Evolutionary conservation across 2,113 vertebrate genomes (phyloP), one percentile per base, ranked within the genome.

Genomic region (Erythrocercus mccallii): DNA sequence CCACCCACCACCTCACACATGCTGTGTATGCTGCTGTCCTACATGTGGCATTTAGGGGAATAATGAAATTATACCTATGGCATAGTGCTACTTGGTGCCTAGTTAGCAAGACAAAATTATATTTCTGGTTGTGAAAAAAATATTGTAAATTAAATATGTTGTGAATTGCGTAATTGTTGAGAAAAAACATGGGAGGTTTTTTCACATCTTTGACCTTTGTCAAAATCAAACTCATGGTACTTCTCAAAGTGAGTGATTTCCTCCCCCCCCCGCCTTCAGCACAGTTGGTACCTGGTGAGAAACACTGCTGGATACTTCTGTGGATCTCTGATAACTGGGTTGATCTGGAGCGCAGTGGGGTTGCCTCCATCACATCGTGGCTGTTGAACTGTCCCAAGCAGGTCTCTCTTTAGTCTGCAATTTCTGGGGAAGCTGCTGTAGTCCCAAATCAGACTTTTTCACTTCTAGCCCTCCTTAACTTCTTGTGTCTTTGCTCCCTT

Each of bases 391-490:
- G 12, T 77, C 93, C 89, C 61, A 33, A 50, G 69, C 66, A 69
- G 38, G 81, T 42, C 31, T 60, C 30, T 68, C 30, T 64, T 62
- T 22, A 38, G 25, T 20, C 23, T 69, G 92, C 50, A 77, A 16
- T 48, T 94, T 60, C 87, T 40, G 82, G 61, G 45, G 58, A 54
- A 84, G 95, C 83, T 83, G 88, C 86, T 76, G 17, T 12, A 76
- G 90, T 95, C 96, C 90, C 84, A 80, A 58, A 74, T 86, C 83
- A 78, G 93, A 96, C 92, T 95, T 94, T 62, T 92, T 88, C 68
- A 30, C 69, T 94, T 96, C 86, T 88, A 94, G 88, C 90, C 60
- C 89, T 54, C 42, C 77, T 94, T 86, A 94, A 85, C 81, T 92
- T 65, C 84, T 82, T 42, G n/a, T 91, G 91, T 74, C 92, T 92